Evolutionary conservation across 2,888 invertebrate genomes (phyloP), one percentile per base, ranked within the genome.

Genomic region (Coleophora flavipennella): DNA sequence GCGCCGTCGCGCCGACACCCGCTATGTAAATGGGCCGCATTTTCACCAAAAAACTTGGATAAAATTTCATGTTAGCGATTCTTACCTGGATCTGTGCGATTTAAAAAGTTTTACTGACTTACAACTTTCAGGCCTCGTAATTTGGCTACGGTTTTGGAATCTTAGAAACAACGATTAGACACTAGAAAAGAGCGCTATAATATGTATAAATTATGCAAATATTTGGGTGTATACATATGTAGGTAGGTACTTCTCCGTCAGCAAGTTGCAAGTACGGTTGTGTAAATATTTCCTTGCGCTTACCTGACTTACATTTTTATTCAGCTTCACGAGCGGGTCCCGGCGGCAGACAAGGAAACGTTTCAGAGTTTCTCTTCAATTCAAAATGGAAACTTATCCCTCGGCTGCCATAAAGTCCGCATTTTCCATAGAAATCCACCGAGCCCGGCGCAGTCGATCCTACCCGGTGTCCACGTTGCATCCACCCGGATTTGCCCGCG

Each of bases 311-410:
- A 73, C 77, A 84, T 79, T 79, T 78, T 78, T 81, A 81, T 80
- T 75, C 73, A 67, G 67, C 56, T 60, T 62, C 61, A 53, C 57
- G 59, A 63, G 59, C 62, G 57, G 51, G 58, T 72, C 53, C 72
- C 74, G 59, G 55, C 67, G 78, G 69, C 71, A 79, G 69, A 78
- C 75, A 74, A 72, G 71, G 70, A 67, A 77, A 74, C 76, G 74
- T 81, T 75, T 77, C 73, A 71, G 68, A 75, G 71, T 76, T 78
- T 75, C 75, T 75, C 75, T 78, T 78, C 76, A 80, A 81, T 83
- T 80, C 81, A 73, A 83, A 83, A 83, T 80, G 72, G 75, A 80
- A 83, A 83, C 80, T 76, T 78, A 83, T 84, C 81, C 81, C 83
- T 62, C 60, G 73, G 72, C 77, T 73, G 67, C 75, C 77, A 79